Evolutionary conservation across 2,888 invertebrate species (phyloP).

Genomic region (Philonicus albiceps): DNA sequence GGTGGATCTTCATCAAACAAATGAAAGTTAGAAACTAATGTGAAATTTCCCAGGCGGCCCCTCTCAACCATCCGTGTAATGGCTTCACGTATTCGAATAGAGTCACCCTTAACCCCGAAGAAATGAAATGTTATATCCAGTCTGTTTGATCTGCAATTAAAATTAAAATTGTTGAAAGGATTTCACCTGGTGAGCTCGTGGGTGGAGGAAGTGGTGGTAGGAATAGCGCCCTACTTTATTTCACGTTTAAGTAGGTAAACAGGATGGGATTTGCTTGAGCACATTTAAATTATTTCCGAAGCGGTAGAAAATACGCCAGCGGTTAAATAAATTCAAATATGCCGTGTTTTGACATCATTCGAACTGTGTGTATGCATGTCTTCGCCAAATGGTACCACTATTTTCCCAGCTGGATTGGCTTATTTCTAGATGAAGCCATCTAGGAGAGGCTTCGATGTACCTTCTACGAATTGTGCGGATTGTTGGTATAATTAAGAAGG

Average conservation of each 20-base stretch:
- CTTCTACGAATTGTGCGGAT: background rate
- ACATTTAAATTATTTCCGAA: background rate
- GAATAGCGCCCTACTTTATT: background rate
- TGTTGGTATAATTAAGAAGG: background rate
- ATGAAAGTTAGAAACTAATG: slow-evolving; percentile 71
- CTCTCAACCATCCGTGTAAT: slow-evolving; percentile 69
- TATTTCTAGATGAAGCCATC: background rate
- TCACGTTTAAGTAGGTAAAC: background rate
- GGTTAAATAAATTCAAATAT: background rate
- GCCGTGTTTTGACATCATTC: background rate
- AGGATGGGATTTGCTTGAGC: background rate
- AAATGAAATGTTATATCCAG: slow-evolving; percentile 67
- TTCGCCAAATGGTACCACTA: background rate
- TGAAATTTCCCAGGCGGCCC: slow-evolving; percentile 69
- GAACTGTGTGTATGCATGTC: background rate
- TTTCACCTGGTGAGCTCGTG: background rate
- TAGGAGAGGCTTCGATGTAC: background rate
- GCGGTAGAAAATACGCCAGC: background rate
- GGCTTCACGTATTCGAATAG: slow-evolving; percentile 62
- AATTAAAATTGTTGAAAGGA: slow-evolving; percentile 31
- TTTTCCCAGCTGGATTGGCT: background rate
- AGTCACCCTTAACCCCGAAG: slow-evolving; percentile 62
- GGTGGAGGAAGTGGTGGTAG: background rate
- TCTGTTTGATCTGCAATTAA: slow-evolving; percentile 58
- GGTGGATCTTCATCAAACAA: slow-evolving; percentile 77